A percentile compares a stretch with the other conserved stretches of the same genome.
Conservation (phyloP, 2,888 invertebrate species). For the Heliconius aoede region DNA sequence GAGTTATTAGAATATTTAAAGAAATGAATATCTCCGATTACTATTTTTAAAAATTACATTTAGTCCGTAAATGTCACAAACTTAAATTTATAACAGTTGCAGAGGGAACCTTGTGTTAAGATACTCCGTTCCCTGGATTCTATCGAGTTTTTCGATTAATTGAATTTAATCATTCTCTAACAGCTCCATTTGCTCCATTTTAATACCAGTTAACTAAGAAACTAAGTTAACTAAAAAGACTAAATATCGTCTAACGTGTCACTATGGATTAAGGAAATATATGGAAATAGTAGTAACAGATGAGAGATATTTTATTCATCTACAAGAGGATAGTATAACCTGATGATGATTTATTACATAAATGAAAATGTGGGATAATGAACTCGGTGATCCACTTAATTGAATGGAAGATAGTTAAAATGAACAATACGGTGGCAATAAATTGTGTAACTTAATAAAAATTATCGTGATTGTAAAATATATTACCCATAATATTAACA, state of each 20-base stretch:
- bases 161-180: too few species aligned
- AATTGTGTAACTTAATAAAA: slow-evolving; percentile 22
- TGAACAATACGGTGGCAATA: slow-evolving; percentile 23
- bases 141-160: too few species aligned
- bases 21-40: not conserved
- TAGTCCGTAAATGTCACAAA: not conserved
- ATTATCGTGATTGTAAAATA: slow-evolving; percentile 13
- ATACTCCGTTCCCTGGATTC: too few species aligned
- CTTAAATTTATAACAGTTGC: too few species aligned
- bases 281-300: not conserved
- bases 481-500: slow-evolving; percentile 13
- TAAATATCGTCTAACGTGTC: not conserved
- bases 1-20: not conserved
- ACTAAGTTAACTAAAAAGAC: not conserved
- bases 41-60: not conserved
- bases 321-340: not conserved
- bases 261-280: not conserved
- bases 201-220: too few species aligned
- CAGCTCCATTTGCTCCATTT: too few species aligned
- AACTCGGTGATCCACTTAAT: slow-evolving; percentile 13
- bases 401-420: slow-evolving; percentile 22
- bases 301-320: not conserved
- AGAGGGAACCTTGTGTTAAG: too few species aligned
- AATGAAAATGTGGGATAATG: not conserved
- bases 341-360: not conserved